A percentile compares a stretch with the other conserved stretches of the same genome.
These are phyloP conservation scores for Hydrozoanthus tunicans DNA, from an alignment of 64 coral and sea anemone species.

Conservation along the genomic window DNA sequence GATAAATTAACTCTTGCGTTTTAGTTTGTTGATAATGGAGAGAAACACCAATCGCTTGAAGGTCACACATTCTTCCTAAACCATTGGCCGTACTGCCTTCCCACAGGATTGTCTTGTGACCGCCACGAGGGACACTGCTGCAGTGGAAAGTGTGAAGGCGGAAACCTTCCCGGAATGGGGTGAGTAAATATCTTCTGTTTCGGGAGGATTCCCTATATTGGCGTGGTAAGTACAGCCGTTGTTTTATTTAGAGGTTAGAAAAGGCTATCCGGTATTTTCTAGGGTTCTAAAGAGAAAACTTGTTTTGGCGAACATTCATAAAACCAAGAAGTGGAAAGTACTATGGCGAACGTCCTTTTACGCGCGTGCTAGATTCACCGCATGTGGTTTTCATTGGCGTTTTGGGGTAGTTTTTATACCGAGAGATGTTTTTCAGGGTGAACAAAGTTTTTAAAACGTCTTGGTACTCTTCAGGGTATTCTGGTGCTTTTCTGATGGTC, in stretches of 20 bases:
- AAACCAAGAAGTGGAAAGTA: too few relatives aligned
- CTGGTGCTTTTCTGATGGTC: too few relatives aligned
- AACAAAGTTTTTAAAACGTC: too few relatives aligned
- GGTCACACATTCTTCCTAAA: not conserved
- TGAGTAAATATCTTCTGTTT: not conserved
- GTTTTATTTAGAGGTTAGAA: not conserved
- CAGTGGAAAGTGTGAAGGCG: not conserved
- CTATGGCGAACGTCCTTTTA: too few relatives aligned
- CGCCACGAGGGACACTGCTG: not conserved
- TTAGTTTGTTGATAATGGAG: not conserved
- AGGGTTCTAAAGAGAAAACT: too few relatives aligned
- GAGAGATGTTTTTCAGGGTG: too few relatives aligned
- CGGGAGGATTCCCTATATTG: not conserved
- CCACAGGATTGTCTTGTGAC: not conserved
- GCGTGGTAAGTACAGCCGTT: not conserved
- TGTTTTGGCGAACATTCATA: too few relatives aligned
- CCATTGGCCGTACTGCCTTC: not conserved
- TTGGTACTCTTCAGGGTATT: too few relatives aligned
- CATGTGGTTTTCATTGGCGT: too few relatives aligned
- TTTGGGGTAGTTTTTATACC: too few relatives aligned
- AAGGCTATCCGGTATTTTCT: too few relatives aligned
- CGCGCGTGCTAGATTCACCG: too few relatives aligned
- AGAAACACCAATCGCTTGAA: not conserved
- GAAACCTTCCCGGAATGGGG: constrained; percentile 11
- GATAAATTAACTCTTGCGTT: not conserved